These are phyloP conservation scores for Triplophysa dalaica DNA, from an alignment of 2,113 vertebrate genomes.

Conservation along the genomic window DNA sequence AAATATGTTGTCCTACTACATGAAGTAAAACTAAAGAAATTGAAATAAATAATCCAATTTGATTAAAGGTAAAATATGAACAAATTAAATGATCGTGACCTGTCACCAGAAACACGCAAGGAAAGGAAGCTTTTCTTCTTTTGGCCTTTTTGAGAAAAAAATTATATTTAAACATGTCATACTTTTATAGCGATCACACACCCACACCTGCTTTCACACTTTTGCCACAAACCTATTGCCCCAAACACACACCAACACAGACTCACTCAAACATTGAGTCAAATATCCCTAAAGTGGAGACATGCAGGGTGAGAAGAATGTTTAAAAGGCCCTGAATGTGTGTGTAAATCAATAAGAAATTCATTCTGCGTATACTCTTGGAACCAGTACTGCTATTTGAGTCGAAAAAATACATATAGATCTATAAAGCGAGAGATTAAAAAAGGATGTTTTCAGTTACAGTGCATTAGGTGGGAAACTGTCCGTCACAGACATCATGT, in stretches of 20 bases:
- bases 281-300: conserved; percentile 35
- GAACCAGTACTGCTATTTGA: conserved; percentile 17
- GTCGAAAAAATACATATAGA: conserved; percentile 34
- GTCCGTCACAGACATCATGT: conserved; percentile 35
- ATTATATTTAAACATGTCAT: background rate
- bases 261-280: background rate
- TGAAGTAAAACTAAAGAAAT: background rate
- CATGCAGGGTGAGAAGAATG: conserved; percentile 43
- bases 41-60: background rate
- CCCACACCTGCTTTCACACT: conserved; percentile 24
- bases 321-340: conserved; percentile 51
- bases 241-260: conserved; percentile 16
- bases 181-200: background rate
- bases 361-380: conserved; percentile 45
- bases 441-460: background rate
- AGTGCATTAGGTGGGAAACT: conserved; percentile 1
- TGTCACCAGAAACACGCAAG: too few relatives aligned
- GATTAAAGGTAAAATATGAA: background rate
- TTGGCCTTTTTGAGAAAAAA: background rate
- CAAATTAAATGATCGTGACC: too few relatives aligned
- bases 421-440: background rate
- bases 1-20: too few relatives aligned
- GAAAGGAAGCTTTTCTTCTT: too few relatives aligned
- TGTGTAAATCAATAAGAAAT: conserved; percentile 49
- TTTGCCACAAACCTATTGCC: conserved; percentile 6